Evolutionary conservation across 2,113 vertebrate species (phyloP).

Genomic region (Misgurnus mizolepis): DNA sequence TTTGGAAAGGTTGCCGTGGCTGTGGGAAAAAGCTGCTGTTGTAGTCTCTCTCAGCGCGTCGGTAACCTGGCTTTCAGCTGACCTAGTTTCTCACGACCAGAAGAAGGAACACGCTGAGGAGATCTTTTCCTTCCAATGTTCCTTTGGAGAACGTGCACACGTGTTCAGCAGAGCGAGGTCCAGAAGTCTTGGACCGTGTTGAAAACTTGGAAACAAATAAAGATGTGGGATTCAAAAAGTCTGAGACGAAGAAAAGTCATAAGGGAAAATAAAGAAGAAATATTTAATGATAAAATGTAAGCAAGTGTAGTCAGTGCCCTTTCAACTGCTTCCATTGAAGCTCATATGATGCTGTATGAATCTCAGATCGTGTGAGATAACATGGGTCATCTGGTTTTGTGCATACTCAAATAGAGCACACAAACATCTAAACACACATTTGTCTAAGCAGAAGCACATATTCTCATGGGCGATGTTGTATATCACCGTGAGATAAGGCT

Average conservation of each 20-base stretch:
- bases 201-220: not conserved
- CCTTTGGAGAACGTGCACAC: conserved; percentile 27
- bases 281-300: no score
- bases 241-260: no score
- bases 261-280: no score
- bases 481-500: conserved; percentile 62
- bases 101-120: conserved; percentile 59
- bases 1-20: conserved; percentile 18
- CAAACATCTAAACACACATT: not conserved
- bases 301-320: no score
- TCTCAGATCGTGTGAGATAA: no score
- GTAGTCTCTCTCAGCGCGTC: not conserved
- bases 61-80: conserved; percentile 43
- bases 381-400: no score
- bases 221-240: no score
- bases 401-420: conserved; percentile 26
- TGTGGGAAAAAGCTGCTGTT: conserved; percentile 29
- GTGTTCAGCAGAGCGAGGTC: conserved; percentile 36
- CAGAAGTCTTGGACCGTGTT: conserved; percentile 4
- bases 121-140: conserved; percentile 58
- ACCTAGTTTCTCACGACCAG: conserved; percentile 66
- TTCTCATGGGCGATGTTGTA: conserved; percentile 38
- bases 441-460: not conserved
- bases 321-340: no score
- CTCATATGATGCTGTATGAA: no score